Conservation (phyloP, 2,888 invertebrate species). For the Ramazzottius varieornatus region DNA sequence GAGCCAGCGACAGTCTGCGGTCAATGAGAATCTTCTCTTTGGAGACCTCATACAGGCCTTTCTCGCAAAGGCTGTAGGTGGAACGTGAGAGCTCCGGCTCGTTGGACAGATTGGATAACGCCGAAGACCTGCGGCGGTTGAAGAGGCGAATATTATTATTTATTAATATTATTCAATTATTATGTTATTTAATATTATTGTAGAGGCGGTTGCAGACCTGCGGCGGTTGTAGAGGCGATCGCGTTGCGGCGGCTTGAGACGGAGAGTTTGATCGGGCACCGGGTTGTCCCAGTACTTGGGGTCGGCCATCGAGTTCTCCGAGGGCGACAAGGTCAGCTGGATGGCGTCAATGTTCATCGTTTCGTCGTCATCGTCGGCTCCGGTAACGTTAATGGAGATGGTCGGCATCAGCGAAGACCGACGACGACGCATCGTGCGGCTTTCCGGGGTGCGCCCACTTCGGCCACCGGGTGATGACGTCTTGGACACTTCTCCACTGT, state of each 20-base stretch:
- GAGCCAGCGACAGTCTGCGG: background rate
- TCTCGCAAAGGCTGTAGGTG: background rate
- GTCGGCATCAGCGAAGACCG: background rate
- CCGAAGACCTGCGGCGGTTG: background rate
- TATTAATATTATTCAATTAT: too few relatives aligned
- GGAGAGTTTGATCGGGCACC: background rate
- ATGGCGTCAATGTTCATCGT: background rate
- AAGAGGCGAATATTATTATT: too few relatives aligned
- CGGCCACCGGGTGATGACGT: background rate
- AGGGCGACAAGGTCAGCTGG: background rate
- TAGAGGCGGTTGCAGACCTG: too few relatives aligned
- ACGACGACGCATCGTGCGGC: background rate
- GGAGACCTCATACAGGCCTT: background rate
- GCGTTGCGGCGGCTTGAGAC: background rate
- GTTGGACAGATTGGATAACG: background rate
- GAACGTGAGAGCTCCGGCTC: background rate
- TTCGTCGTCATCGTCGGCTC: background rate
- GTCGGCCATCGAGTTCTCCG: background rate
- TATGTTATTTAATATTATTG: too few relatives aligned
- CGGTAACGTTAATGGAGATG: background rate
- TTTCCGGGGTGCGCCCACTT: background rate
- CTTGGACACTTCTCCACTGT: background rate
- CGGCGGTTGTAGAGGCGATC: background rate
- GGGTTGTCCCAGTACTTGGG: conserved; percentile 3
- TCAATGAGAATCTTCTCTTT: background rate